Percentiles rank a stretch among this genome's conserved stretches.
These are phyloP conservation scores for Tridacna gigas DNA, from an alignment of 2,888 invertebrate genomes.

Conservation along the genomic window DNA sequence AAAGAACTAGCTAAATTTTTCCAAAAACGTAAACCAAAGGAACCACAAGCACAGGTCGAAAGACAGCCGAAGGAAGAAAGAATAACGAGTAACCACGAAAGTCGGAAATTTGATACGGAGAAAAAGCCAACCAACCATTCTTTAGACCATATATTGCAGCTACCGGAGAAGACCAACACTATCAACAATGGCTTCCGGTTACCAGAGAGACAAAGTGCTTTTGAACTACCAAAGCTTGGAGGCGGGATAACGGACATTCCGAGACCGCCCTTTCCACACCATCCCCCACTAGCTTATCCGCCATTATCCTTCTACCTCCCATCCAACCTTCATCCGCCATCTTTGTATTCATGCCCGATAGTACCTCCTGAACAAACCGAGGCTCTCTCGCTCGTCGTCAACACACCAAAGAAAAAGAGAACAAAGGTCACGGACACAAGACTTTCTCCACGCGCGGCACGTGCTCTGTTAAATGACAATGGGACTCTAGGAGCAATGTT, in stretches of 20 bases:
- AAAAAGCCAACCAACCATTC: slow-evolving; percentile 65
- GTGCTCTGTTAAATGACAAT: slow-evolving; percentile 81
- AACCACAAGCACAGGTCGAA: slow-evolving; percentile 46
- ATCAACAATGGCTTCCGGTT: slow-evolving; percentile 44
- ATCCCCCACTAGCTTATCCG: slow-evolving; percentile 79
- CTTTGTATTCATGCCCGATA: slow-evolving; percentile 71
- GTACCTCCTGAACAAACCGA: slow-evolving; percentile 87
- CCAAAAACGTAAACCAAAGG: slow-evolving; percentile 64
- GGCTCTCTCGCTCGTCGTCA: slow-evolving; percentile 96
- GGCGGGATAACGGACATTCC: slow-evolving; percentile 67
- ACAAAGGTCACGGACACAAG: slow-evolving; percentile 93
- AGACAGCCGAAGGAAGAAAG: slow-evolving; percentile 53
- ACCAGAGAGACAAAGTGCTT: slow-evolving; percentile 72
- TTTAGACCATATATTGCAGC: slow-evolving; percentile 60
- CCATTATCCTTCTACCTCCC: slow-evolving; percentile 88
- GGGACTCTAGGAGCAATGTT: slow-evolving; percentile 65
- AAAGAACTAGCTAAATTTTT: slow-evolving; percentile 73
- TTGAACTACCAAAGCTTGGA: slow-evolving; percentile 72
- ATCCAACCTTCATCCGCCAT: slow-evolving; percentile 72
- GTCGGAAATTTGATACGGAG: slow-evolving; percentile 47
- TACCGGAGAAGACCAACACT: slow-evolving; percentile 49
- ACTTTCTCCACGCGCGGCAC: slow-evolving; percentile 82
- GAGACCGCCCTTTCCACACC: slow-evolving; percentile 79
- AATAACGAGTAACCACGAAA: slow-evolving; percentile 31
- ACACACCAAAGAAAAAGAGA: slow-evolving; percentile 96